These are phyloP conservation scores for Nebria brevicollis DNA, from an alignment of 2,888 invertebrate species.

Conservation along the genomic window DNA sequence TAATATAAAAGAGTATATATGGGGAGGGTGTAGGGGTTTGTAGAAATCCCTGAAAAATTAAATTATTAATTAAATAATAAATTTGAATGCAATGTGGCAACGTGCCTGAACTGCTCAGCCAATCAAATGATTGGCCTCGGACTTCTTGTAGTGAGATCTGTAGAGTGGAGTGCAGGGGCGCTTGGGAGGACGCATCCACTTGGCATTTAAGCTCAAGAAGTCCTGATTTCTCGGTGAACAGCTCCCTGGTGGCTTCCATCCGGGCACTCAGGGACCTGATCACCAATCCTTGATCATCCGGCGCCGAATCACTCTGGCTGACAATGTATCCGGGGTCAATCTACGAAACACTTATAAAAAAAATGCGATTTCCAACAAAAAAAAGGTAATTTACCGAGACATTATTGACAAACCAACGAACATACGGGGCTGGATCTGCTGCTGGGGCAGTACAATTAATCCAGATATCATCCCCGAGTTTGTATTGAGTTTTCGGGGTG, in stretches of 20 bases:
- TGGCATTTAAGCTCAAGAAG: constrained; percentile 29
- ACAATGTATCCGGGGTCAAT: constrained; percentile 18
- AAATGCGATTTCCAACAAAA: not conserved
- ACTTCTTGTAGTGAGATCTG: constrained; percentile 24
- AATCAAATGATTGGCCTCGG: constrained; percentile 28
- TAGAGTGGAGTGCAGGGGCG: constrained; percentile 20
- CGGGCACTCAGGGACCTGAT: constrained; percentile 23
- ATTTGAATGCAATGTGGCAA: too few relatives aligned
- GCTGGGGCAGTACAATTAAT: constrained; percentile 36
- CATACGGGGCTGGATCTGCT: constrained; percentile 33
- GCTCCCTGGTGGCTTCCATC: constrained; percentile 23
- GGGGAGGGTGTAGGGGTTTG: too few relatives aligned
- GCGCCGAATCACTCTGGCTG: constrained; percentile 26
- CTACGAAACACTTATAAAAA: constrained; percentile 4
- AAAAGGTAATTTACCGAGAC: constrained; percentile 17
- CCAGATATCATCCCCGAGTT: constrained; percentile 32
- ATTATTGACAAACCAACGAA: constrained; percentile 35
- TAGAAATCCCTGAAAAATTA: too few relatives aligned
- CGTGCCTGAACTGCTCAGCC: constrained; percentile 27
- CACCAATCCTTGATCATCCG: constrained; percentile 33
- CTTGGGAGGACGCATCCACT: constrained; percentile 18
- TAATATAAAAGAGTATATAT: too few relatives aligned
- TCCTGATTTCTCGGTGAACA: constrained; percentile 23
- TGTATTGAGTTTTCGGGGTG: constrained; percentile 22
- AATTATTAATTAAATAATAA: too few relatives aligned